Percentiles rank a stretch among this genome's conserved stretches.
These are phyloP conservation scores for Archivesica marissinica DNA, from an alignment of 1,140 invertebrate genomes.

Conservation along the genomic window DNA sequence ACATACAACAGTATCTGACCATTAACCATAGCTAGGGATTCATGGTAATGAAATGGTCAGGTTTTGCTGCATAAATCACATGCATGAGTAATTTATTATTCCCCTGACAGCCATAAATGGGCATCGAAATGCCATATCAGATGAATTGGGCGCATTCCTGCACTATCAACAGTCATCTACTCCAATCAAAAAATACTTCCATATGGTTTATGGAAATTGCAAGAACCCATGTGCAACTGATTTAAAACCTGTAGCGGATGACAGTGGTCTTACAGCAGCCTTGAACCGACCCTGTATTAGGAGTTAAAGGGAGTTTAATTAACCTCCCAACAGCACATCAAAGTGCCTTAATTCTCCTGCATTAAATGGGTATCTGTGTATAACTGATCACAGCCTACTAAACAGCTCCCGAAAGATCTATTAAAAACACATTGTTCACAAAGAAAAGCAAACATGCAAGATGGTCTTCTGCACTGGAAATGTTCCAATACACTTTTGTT, in stretches of 20 bases:
- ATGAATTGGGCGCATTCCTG: slow-evolving; percentile 3
- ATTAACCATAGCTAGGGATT: neutral
- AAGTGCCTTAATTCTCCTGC: slow-evolving; percentile 5
- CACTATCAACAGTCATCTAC: neutral
- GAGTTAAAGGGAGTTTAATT: neutral
- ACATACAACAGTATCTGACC: neutral
- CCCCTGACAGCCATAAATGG: slow-evolving; percentile 32
- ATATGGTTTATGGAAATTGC: neutral
- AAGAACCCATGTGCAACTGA: neutral
- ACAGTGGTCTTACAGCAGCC: neutral
- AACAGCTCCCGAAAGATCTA: slow-evolving; percentile 2
- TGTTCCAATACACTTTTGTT: no score
- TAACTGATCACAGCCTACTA: slow-evolving; percentile 25
- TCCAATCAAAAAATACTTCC: neutral
- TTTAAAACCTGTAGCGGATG: neutral
- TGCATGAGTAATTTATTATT: slow-evolving; percentile 9
- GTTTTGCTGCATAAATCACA: neutral
- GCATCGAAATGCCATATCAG: neutral
- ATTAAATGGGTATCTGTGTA: neutral
- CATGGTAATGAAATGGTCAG: slow-evolving; percentile 14
- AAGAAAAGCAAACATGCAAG: no score
- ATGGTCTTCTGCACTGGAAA: no score
- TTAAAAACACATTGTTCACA: slow-evolving; percentile 16
- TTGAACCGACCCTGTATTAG: neutral
- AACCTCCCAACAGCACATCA: neutral